Evolutionary conservation across 2,888 invertebrate species (phyloP).

Genomic region (Eupithecia centaureata): DNA sequence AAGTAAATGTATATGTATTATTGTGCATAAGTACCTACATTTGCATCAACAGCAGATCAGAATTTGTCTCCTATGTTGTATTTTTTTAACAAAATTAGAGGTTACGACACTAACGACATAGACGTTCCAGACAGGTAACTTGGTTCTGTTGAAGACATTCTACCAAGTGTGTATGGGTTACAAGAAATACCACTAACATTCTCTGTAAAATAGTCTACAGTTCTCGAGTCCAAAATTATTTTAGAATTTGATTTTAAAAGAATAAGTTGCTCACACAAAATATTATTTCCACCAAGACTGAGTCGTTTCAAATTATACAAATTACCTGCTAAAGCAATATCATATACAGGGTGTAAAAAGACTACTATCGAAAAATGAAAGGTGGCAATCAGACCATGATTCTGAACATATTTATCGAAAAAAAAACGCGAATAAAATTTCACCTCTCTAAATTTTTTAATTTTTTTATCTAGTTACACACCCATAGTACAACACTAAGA

Average conservation of each 20-base stretch:
- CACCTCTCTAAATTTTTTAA: too few species aligned
- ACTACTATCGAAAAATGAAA: too few species aligned
- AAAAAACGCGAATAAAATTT: too few species aligned
- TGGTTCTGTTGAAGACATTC: not conserved
- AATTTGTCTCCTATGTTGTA: not conserved
- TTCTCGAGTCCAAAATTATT: constrained; percentile 1
- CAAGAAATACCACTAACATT: constrained; percentile 26
- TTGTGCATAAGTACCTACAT: too few species aligned
- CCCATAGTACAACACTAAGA: too few species aligned
- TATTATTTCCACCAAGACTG: constrained; percentile 20
- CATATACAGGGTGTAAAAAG: too few species aligned
- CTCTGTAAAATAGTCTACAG: constrained; percentile 14
- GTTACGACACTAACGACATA: too few species aligned
- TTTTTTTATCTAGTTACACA: too few species aligned
- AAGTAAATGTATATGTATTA: too few species aligned
- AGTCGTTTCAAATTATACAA: constrained; percentile 5
- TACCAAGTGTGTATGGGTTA: not conserved
- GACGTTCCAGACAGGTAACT: not conserved
- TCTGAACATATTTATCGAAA: too few species aligned
- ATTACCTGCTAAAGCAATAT: not conserved
- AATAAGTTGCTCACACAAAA: constrained; percentile 18
- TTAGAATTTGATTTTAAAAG: not conserved
- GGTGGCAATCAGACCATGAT: too few species aligned
- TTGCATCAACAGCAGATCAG: too few species aligned
- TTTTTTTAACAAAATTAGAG: not conserved